A percentile compares a stretch with the other conserved stretches of the same genome.
phyloP scores from a whole-genome alignment of 2,113 vertebrate genomes.

The Nycticorax nycticorax region DNA sequence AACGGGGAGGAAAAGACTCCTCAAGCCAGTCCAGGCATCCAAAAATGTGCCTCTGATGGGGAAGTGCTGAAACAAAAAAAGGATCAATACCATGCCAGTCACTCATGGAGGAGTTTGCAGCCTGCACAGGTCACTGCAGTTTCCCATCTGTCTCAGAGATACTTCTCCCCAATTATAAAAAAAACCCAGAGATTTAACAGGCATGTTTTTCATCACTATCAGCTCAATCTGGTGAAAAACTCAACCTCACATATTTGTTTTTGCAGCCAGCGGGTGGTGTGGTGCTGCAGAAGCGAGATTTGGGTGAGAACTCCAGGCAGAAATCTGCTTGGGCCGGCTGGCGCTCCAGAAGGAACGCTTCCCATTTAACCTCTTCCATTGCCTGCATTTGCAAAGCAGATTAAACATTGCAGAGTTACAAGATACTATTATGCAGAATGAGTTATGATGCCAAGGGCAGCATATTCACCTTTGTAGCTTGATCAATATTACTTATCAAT shows the following conservation, averaged over 20 bases:
- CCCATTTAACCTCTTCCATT: slow-evolving; percentile 58
- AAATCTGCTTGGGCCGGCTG: slow-evolving; percentile 62
- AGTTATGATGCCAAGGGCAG: slow-evolving; percentile 7
- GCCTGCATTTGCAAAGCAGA: slow-evolving; percentile 58
- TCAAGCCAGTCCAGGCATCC: not conserved
- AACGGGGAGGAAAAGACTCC: not conserved
- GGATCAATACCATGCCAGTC: slow-evolving; percentile 30
- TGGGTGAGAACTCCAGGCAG: slow-evolving; percentile 63
- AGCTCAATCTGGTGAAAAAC: slow-evolving; percentile 64
- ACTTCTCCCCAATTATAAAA: slow-evolving; percentile 55
- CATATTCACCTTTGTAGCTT: not conserved
- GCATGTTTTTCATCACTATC: slow-evolving; percentile 63
- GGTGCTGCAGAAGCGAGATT: slow-evolving; percentile 51
- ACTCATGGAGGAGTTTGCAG: not conserved
- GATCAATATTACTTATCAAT: slow-evolving; percentile 29
- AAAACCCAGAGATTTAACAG: slow-evolving; percentile 54
- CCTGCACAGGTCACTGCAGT: slow-evolving; percentile 32
- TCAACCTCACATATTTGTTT: slow-evolving; percentile 64
- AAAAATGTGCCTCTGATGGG: not conserved
- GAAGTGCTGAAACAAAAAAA: slow-evolving; percentile 2
- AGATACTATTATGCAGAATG: not conserved
- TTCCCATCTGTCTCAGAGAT: slow-evolving; percentile 42
- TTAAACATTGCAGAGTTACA: slow-evolving; percentile 31
- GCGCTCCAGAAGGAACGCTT: slow-evolving; percentile 56
- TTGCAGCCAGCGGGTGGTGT: slow-evolving; percentile 64